phyloP scores from a whole-genome alignment of 2,888 invertebrate species.

The Schizotus pectinicornis region DNA sequence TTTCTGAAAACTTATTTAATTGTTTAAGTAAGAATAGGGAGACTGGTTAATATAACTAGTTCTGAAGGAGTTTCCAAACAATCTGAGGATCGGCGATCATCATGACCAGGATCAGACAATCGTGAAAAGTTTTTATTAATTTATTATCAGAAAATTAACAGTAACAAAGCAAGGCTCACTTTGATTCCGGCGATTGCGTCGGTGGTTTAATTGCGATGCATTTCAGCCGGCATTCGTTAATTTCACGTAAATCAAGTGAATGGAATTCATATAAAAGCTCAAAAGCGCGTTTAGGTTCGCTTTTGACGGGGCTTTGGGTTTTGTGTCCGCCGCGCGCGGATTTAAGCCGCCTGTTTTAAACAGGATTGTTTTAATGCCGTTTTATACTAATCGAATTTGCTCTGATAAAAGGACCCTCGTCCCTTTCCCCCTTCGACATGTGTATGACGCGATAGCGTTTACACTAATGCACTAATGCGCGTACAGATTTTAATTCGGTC shows the following conservation, averaged over 20 bases:
- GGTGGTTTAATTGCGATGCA: neutral
- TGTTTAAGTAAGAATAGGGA: no score
- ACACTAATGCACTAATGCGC: conserved; percentile 52
- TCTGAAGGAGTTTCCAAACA: no score
- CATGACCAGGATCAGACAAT: no score
- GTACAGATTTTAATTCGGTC: conserved; percentile 54
- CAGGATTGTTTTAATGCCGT: conserved; percentile 67
- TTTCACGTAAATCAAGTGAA: neutral
- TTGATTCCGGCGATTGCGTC: neutral
- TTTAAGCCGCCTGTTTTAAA: conserved; percentile 52
- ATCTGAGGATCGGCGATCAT: no score
- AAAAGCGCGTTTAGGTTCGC: conserved; percentile 29
- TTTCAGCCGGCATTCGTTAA: conserved; percentile 1
- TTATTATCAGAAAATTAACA: no score
- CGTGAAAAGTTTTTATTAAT: no score
- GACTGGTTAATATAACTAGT: no score
- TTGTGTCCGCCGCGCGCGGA: conserved; percentile 29
- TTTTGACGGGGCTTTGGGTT: conserved; percentile 37
- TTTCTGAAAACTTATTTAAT: no score
- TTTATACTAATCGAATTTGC: conserved; percentile 66
- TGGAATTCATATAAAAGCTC: conserved; percentile 19
- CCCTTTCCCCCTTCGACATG: conserved; percentile 43
- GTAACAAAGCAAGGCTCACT: no score
- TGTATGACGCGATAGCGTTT: conserved; percentile 53
- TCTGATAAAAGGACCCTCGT: conserved; percentile 47